phyloP scores from a whole-genome alignment of 1,140 invertebrate species.

The Drosophila burlai region DNA sequence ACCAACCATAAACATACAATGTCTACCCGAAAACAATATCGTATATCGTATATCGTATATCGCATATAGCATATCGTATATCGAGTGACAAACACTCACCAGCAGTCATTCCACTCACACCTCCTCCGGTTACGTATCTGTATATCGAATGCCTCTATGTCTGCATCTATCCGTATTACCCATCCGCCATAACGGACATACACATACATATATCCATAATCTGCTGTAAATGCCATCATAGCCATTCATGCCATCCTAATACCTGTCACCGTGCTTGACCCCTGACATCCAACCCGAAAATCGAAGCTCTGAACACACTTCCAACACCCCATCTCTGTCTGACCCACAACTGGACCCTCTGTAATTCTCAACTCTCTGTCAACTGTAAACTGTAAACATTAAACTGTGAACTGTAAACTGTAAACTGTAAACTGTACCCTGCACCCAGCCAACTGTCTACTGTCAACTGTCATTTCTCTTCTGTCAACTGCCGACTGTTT shows the following conservation, averaged over 20 bases:
- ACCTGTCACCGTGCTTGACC: constrained; percentile 21
- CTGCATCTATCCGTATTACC: constrained; percentile 14
- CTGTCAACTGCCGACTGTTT: constrained; percentile 11
- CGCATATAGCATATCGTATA: constrained; percentile 6
- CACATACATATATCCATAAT: constrained; percentile 11
- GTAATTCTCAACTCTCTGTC: constrained; percentile 9
- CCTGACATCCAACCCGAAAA: constrained; percentile 13
- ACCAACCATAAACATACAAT: constrained; percentile 26
- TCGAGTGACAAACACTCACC: constrained; percentile 14
- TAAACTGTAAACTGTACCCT: neutral
- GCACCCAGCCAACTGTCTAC: neutral
- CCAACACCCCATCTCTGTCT: neutral
- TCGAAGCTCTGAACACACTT: neutral
- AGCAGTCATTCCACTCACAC: constrained; percentile 9
- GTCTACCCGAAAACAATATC: constrained; percentile 15
- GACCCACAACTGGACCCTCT: constrained; percentile 15
- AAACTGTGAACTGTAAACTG: neutral
- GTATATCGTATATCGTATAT: constrained; percentile 12
- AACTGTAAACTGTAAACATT: constrained; percentile 1
- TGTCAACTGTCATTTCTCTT: constrained; percentile 3
- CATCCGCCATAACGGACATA: constrained; percentile 2
- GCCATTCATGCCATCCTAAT: neutral
- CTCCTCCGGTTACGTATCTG: constrained; percentile 12
- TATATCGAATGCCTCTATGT: constrained; percentile 33
- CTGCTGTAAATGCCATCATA: constrained; percentile 22